Evolutionary conservation across 1,140 invertebrate genomes (phyloP), one percentile per base, ranked within the genome.

Genomic region (Muscidifurax raptorellus): DNA sequence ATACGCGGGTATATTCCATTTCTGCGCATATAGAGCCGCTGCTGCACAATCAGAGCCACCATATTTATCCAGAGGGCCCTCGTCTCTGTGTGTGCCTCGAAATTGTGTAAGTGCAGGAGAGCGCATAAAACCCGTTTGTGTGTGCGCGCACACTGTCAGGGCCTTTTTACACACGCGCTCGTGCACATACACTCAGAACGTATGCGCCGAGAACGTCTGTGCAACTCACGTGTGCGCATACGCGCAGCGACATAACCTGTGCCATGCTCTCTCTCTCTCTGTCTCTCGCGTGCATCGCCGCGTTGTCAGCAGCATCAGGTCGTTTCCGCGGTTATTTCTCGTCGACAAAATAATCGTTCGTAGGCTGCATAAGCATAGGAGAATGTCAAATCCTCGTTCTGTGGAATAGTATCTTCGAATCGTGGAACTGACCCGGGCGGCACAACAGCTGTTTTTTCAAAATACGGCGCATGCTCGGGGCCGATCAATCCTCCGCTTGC

Each of bases 191-290:
- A n/a, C n/a, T n/a, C 74, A n/a, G 36, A 10, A 2, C 74, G 25
- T 36, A 27, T 36, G 40, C 36, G 74, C 74, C 12, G 22, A 10
- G 44, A 25, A 7, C 10, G 28, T 27, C 27, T 27, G 25, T 27
- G 40, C n/a, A n/a, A n/a, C 74, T 76, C 74, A 76, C 74, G 74
- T 76, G 74, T 76, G 74, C 74, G 74, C 74, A 76, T 25, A 76
- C 74, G 74, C 74, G 74, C 74, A 44, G n/a, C 36, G 27, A 36
- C 74, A 69, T 69, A 69, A 69, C 66, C 66, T 67, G 64, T 10
- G 7, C 36, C 7, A 67, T 2, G 25, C 25, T 25, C n/a, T 67
- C 64, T 27, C 66, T 28, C n/a, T 67, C n/a, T 28, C 25, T 28
- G 25, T 28, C 66, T 22, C 64, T 66, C 64, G 0, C 25, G 7